Evolutionary conservation across 2,888 invertebrate species (phyloP), one percentile per base, ranked within the genome.

Genomic region (Spodoptera littoralis): DNA sequence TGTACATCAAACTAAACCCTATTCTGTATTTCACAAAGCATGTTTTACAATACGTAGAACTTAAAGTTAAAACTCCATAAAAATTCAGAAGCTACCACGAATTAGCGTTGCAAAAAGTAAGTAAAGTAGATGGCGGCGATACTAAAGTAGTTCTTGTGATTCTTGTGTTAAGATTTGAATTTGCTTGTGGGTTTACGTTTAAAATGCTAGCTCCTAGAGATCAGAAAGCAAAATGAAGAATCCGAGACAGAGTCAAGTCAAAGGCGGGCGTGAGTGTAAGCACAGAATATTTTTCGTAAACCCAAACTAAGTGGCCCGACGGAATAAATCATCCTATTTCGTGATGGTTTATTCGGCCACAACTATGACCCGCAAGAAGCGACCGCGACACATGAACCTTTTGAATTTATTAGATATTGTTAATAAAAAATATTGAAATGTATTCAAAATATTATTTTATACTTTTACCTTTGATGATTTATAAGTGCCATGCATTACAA

Each of bases 21-120:
- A 79, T 57, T 13, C 2, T 42, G 12, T 27, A 56, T 42, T 2
- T 0, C 57, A 77, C 83, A 88, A 71, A 81, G 81, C 70, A 51
- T 57, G 71, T 65, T 82, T 83, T 80, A 46, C 63, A 62, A 60
- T 58, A 56, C 30, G 44, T 64, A 44, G 11, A 65, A 52, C 41
- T 42, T 49, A 65, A 79, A 79, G 84, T 84, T 86, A 83, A 77
- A 85, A 82, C 80, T 81, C 76, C 85, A 86, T 88, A 89, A 91
- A 92, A 91, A 90, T 89, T 88, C 85, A 84, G 82, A 77, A 88
- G 83, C 84, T 79, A 83, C 84, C 82, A 82, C 86, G 90, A 92
- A 92, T 92, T 91, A 91, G 89, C 91, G 86, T 88, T 85, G 87
- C 87, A 90, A 91, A 92, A 92, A 90, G 90, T 88, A 86, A 85